Evolutionary conservation across 2,797 vertebrate genomes (phyloP), one percentile per base, ranked within the genome.

Genomic region (Percopsis omiscomaycus): DNA sequence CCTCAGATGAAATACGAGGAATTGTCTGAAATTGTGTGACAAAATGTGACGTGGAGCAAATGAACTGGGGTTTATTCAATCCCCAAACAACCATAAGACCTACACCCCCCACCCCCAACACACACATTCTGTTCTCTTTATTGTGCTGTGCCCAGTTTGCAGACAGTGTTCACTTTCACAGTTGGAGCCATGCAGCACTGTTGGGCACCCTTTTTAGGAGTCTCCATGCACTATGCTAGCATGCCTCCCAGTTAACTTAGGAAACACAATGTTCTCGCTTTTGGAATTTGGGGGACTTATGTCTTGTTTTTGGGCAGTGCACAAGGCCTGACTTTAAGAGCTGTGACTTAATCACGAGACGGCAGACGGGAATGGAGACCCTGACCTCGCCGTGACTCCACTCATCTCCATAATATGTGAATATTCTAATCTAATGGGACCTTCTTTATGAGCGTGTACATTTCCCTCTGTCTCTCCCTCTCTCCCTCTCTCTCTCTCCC

Each of bases 1-100:
- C 72, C 55, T 46, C 44, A 22, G 79, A 82, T 87, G 82, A 91
- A 88, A 87, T 89, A 90, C 82, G 83, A 75, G 78, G 67, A 85
- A 87, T 86, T 87, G 86, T 87, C 69, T 64, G 69, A 81, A 86
- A 79, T 79, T 80, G 68, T 82, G 86, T 84, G 87, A 78, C 77
- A 82, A 79, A 88, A 87, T 28, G 79, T 87, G 88, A 89, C 85
- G 82, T 86, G 88, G 68, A 69, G 82, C 83, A 86, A 89, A 89
- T 89, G 81, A 89, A 88, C 83, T 85, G 82, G 81, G 84, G 70
- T 84, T 83, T 86, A 87, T 86, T 88, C 82, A 86, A 85, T 89
- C 88, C 90, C 87, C 5, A 8, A 80, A 82, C 82, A 85, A 71
- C 82, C 78, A 72, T 86, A 85, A 85, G 74, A 79, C 77, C 64